Base-by-base conservation (phyloP, 2,113 vertebrate species). In the Anser brachyrhynchus region DNA sequence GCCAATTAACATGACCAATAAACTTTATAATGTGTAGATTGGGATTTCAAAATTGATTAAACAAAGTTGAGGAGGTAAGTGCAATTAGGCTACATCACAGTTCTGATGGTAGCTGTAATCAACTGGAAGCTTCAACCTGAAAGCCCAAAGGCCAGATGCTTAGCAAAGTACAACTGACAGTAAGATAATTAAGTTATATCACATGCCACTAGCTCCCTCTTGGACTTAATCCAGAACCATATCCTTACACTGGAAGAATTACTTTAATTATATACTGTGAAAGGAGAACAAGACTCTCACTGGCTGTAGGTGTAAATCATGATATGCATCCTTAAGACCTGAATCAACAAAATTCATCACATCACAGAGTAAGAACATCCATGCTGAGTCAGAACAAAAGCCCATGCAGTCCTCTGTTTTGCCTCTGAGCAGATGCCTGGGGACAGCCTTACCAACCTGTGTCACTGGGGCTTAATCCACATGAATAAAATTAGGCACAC, bases 41-140 rank as follows among this genome's bases (percentile, higher is more conserved):
- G 87, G 62, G 66, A 66, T 72, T 96, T 96, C 58, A 92, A 86
- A 94, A 92, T 52, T 0, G 0, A 72, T 96, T 96, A 92, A 97
- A 89, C 52, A 66, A 33, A 79, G 41, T 61, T 93, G 84, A 74
- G 57, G 66, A 93, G 28, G 51, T 61, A 91, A 84, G 49, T 22
- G 19, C 65, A 95, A 79, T 87, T 82, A 91, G 41, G 31, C 73
- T 87, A 65, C 58, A 67, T 54, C 3, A 5, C 39, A 70, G 6
- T 79, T 55, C 54, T 89, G 70, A 78, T 37, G 17, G 49, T 84
- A 89, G 69, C 90, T 90, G 57, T 90, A 90, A 96, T 90, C 95
- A 93, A 72, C 65, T 87, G 65, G 33, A 62, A 91, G 66, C 14
- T 84, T 89, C 86, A 86, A 4, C 35, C 18, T 75, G 62, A 84